These are phyloP conservation scores for Podiceps cristatus DNA, from an alignment of 2,113 vertebrate genomes.

Conservation along the genomic window DNA sequence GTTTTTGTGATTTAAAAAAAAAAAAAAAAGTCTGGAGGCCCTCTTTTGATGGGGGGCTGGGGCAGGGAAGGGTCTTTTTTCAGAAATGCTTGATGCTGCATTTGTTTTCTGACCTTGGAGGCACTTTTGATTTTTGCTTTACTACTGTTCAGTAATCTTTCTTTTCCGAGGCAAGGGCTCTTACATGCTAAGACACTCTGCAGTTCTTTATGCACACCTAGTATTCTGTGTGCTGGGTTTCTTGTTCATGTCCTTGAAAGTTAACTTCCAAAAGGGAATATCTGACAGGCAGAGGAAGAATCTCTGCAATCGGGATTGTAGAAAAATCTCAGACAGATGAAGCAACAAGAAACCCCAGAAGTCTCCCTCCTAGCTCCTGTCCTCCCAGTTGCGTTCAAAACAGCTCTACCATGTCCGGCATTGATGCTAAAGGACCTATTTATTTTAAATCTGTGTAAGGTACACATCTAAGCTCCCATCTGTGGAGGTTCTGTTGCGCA, in stretches of 20 bases:
- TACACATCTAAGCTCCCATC: too few species aligned
- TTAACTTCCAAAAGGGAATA: background rate
- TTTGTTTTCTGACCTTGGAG: background rate
- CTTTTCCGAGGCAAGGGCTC: background rate
- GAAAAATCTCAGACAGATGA: background rate
- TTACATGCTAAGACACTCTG: fast-evolving
- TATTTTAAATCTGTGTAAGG: background rate
- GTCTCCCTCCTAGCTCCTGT: background rate
- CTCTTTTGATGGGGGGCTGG: background rate
- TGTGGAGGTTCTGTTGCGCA: background rate
- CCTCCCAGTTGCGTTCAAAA: background rate
- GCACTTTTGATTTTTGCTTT: background rate
- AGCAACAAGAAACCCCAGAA: background rate
- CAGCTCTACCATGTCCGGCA: fast-evolving
- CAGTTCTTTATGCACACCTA: background rate
- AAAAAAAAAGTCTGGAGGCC: background rate
- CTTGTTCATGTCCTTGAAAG: background rate
- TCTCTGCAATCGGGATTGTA: background rate
- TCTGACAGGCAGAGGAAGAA: background rate
- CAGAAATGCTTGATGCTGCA: background rate
- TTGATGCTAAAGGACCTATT: background rate
- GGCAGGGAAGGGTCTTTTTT: background rate
- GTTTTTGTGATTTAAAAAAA: background rate
- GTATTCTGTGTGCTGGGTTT: background rate
- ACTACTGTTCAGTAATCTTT: background rate